A percentile compares a stretch with the other conserved stretches of the same genome.
Evolutionary conservation across 2,797 vertebrate species (phyloP).

Genomic region (Lagocephalus sceleratus): DNA sequence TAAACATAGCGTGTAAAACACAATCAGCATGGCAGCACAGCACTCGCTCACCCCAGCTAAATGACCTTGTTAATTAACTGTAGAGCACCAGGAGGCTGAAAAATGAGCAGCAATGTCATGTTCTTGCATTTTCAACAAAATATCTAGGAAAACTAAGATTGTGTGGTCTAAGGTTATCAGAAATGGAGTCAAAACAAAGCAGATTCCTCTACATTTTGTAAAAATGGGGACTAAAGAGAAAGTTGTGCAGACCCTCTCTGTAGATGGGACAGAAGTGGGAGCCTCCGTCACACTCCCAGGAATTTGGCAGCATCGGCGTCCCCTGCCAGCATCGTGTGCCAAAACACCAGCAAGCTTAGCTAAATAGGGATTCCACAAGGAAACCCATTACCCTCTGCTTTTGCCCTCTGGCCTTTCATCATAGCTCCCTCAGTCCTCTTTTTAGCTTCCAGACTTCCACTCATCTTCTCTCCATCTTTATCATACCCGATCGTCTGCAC

Average conservation of each 20-base stretch:
- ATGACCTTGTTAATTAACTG: constrained; percentile 61
- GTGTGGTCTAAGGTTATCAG: too few relatives aligned
- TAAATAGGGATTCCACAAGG: constrained; percentile 27
- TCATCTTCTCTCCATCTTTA: constrained; percentile 11
- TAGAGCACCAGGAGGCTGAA: constrained; percentile 36
- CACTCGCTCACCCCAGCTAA: constrained; percentile 37
- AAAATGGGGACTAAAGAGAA: constrained; percentile 6
- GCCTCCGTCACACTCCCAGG: neutral
- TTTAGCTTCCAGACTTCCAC: constrained; percentile 10
- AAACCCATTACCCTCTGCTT: constrained; percentile 30
- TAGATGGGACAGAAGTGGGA: constrained; percentile 28
- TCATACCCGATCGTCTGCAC: constrained; percentile 17
- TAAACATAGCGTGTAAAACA: constrained; percentile 56
- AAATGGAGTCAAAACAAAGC: too few relatives aligned
- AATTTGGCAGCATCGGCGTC: constrained; percentile 20
- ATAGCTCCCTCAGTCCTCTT: constrained; percentile 2
- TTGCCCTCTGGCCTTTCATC: constrained; percentile 1
- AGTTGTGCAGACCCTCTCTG: constrained; percentile 15
- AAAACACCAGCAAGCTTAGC: constrained; percentile 25
- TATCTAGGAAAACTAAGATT: neutral
- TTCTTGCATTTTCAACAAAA: constrained; percentile 35
- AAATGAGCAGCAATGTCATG: constrained; percentile 43
- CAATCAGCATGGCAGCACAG: constrained; percentile 32
- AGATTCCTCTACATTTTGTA: neutral
- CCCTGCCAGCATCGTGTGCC: constrained; percentile 31